A percentile compares a stretch with the other conserved stretches of the same genome.
These are phyloP conservation scores for Ophraella communa DNA, from an alignment of 2,888 invertebrate genomes.

Conservation along the genomic window DNA sequence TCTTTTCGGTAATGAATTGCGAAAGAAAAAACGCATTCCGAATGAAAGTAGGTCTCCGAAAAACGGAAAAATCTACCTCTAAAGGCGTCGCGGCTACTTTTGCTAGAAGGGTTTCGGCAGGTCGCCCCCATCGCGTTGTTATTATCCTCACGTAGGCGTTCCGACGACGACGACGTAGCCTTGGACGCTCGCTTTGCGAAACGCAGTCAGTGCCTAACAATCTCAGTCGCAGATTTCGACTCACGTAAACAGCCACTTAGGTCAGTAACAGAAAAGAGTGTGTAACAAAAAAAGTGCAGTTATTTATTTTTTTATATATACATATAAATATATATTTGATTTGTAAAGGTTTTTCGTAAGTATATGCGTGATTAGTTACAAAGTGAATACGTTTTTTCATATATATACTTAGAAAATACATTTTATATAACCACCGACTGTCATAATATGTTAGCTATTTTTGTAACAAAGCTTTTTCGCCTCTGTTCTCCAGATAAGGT, in stretches of 20 bases:
- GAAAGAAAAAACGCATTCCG: background rate
- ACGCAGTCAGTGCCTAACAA: slow-evolving; percentile 60
- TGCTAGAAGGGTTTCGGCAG: slow-evolving; percentile 23
- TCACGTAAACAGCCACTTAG: slow-evolving; percentile 54
- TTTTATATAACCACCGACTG: slow-evolving; percentile 28
- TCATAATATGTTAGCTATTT: slow-evolving; percentile 20
- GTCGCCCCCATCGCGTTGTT: slow-evolving; percentile 42
- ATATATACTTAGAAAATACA: background rate
- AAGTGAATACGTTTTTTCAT: background rate
- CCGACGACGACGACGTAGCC: slow-evolving; percentile 33
- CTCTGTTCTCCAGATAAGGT: slow-evolving; percentile 11
- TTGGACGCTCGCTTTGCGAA: slow-evolving; percentile 46
- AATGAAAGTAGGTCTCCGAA: slow-evolving; percentile 19
- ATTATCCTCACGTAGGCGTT: slow-evolving; percentile 41
- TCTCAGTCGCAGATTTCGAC: slow-evolving; percentile 59
- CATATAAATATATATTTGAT: too few species aligned
- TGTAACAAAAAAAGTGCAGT: slow-evolving; percentile 17
- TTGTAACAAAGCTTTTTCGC: slow-evolving; percentile 20
- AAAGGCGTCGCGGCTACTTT: slow-evolving; percentile 29
- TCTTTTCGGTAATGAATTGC: too few species aligned
- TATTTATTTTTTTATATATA: too few species aligned
- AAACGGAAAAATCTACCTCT: slow-evolving; percentile 36
- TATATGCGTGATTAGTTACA: slow-evolving; percentile 23
- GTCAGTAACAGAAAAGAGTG: slow-evolving; percentile 49
- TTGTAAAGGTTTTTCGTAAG: slow-evolving; percentile 29